Base-by-base conservation (phyloP, 2,888 invertebrate genomes). In the Acleris holmiana region DNA sequence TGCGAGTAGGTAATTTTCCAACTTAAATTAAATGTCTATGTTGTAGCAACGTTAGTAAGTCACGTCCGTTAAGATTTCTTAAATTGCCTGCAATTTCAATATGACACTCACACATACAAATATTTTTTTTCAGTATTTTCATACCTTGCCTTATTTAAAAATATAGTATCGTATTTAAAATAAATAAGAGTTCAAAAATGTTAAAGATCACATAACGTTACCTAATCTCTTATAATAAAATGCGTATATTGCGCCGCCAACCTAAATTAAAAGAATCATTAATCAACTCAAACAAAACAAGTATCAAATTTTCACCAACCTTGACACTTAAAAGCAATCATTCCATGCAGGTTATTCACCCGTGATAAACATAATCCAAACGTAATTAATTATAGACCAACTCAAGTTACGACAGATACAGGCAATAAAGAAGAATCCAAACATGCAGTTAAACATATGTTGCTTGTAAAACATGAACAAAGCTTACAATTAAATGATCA, bases 401-500 rank as follows among this genome's bases (percentile, higher is more conserved):
- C 46, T 56, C 44, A 51, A 46, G 56, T 47, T 40, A 25, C 57
- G 17, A 21, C 17, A 25, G 41, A 60, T 29, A 41, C 8, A 59
- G 41, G 49, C 48, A 60, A 59, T 65, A 55, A 65, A 60, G 59
- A 23, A 65, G 59, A 41, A 58, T 50, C 53, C 41, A 64, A 64
- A 61, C 60, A 57, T 60, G 67, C 46, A 59, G 58, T 62, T 53
- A 66, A 54, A 47, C 60, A 61, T 56, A 64, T 61, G 66, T 47
- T 56, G 51, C 44, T 15, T 29, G 46, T 55, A 65, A 29, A 29
- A 40, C 47, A 47, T 47, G 65, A 60, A 67, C 56, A 70, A 73
- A 73, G 76, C 78, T 76, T 78, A 82, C 82, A 83, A 85, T 82
- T 78, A 83, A 76, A 79, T 73, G 80, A 73, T 78, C 79, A 78